Evolutionary conservation across 2,797 vertebrate species (phyloP), one percentile per base, ranked within the genome.

Genomic region (Astyanax mexicanus): DNA sequence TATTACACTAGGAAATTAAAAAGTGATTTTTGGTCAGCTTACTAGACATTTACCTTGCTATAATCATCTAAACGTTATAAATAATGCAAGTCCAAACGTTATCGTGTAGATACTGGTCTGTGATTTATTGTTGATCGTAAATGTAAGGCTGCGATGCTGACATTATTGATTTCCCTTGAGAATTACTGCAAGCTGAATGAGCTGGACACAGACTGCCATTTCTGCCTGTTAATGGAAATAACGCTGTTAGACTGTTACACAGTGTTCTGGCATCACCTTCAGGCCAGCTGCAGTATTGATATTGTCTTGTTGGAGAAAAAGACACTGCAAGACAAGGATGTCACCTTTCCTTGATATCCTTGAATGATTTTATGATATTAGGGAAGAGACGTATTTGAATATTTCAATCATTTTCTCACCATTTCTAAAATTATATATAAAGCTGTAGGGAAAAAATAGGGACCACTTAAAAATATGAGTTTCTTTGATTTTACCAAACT

Each of bases 231-330:
- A 42, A 55, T 37, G 38, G 45, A 64, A 52, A 25, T 58, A 19
- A 8, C 13, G 37, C 23, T 11, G 23, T 21, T 7, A n/a, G 29
- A n/a, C 49, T 29, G n/a, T 72, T 67, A 23, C 6, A 27, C 60
- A 38, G 55, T 12, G n/a, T 37, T 10, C 51, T 15, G 45, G 69
- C 69, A 72, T 58, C 80, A 23, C 47, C 72, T 72, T 52, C 19
- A 27, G 80, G 76, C 49, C 0, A 27, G 4, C 5, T 23, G 45
- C 25, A 21, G 66, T 25, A 58, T 19, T 58, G 49, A n/a, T n/a
- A n/a, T n/a, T n/a, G n/a, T n/a, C n/a, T n/a, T n/a, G n/a, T n/a
- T n/a, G n/a, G n/a, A n/a, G n/a, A n/a, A n/a, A n/a, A n/a, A n/a
- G n/a, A n/a, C n/a, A n/a, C n/a, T n/a, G n/a, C n/a, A n/a, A n/a